Percentiles rank a stretch among this genome's conserved stretches.
These are phyloP conservation scores for Trichacis sp. DNA, from an alignment of 2,888 invertebrate species.

Conservation along the genomic window DNA sequence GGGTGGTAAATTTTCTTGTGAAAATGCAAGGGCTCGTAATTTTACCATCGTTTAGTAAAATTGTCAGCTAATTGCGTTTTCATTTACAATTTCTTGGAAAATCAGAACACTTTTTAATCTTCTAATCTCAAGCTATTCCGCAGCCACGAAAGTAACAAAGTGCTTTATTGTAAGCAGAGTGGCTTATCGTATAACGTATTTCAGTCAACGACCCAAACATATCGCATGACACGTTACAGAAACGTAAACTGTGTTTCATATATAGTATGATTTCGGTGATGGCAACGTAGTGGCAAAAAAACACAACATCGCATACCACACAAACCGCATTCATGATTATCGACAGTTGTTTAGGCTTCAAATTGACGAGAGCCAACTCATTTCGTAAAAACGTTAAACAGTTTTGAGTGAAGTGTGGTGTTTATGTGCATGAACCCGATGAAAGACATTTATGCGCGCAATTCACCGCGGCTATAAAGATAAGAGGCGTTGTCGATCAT, in stretches of 20 bases:
- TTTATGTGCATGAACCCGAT: too few relatives aligned
- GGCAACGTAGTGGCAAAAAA: not conserved
- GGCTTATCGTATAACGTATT: not conserved
- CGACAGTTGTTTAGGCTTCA: not conserved
- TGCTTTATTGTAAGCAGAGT: not conserved
- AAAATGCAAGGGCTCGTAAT: too few relatives aligned
- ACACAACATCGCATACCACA: not conserved
- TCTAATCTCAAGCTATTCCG: too few relatives aligned
- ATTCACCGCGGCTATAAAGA: not conserved
- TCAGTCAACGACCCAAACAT: not conserved
- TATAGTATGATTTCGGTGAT: not conserved
- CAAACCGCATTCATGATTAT: not conserved
- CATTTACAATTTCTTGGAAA: too few relatives aligned
- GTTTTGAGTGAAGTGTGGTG: too few relatives aligned
- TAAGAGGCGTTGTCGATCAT: constrained; percentile 1
- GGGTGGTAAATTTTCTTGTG: too few relatives aligned
- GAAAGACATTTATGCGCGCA: not conserved
- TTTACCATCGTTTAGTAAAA: too few relatives aligned
- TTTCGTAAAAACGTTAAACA: too few relatives aligned
- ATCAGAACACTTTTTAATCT: too few relatives aligned
- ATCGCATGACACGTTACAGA: not conserved
- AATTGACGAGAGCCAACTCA: not conserved
- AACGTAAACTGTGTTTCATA: too few relatives aligned
- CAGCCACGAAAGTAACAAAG: not conserved
- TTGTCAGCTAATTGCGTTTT: too few relatives aligned